Evolutionary conservation across 2,888 invertebrate genomes (phyloP).

Genomic region (Meandrusa payeni): DNA sequence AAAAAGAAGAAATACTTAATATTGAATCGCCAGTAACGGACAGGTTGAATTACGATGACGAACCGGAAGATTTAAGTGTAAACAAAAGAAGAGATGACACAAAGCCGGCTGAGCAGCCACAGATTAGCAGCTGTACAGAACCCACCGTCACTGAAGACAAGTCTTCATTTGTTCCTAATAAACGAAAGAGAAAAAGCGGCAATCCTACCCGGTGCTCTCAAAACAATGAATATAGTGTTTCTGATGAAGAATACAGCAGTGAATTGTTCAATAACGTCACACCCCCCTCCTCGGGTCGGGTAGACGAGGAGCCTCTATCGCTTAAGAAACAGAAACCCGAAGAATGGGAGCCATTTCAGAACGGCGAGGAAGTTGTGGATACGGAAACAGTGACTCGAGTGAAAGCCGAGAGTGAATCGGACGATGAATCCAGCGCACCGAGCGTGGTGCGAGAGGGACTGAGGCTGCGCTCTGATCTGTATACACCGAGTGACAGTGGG

Average conservation of each 20-base stretch:
- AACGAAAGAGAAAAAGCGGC: constrained; percentile 90
- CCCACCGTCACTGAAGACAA: constrained; percentile 70
- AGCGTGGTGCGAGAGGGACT: constrained; percentile 74
- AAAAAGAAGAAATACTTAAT: constrained; percentile 49
- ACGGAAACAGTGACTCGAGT: constrained; percentile 63
- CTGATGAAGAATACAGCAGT: constrained; percentile 70
- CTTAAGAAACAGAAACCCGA: constrained; percentile 74
- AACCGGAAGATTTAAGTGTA: constrained; percentile 86
- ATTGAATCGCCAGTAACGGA: constrained; percentile 48
- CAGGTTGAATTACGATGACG: constrained; percentile 73
- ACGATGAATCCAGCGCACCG: constrained; percentile 72
- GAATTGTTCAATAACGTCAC: constrained; percentile 71
- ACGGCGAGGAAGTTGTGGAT: constrained; percentile 67
- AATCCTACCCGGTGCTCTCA: constrained; percentile 89
- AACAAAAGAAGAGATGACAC: constrained; percentile 83
- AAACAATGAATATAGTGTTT: constrained; percentile 69
- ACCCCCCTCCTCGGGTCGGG: constrained; percentile 60
- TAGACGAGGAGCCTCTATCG: constrained; percentile 67
- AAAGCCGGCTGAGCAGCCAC: constrained; percentile 62
- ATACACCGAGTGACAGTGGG: constrained; percentile 76
- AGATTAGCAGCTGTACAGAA: constrained; percentile 47
- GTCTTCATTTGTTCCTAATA: constrained; percentile 79
- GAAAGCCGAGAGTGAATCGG: constrained; percentile 76
- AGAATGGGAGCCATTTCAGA: constrained; percentile 70
- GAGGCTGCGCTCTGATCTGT: constrained; percentile 66